A percentile compares a stretch with the other conserved stretches of the same genome.
phyloP scores from a whole-genome alignment of 1,140 invertebrate species.

The Rhyzopertha dominica region DNA sequence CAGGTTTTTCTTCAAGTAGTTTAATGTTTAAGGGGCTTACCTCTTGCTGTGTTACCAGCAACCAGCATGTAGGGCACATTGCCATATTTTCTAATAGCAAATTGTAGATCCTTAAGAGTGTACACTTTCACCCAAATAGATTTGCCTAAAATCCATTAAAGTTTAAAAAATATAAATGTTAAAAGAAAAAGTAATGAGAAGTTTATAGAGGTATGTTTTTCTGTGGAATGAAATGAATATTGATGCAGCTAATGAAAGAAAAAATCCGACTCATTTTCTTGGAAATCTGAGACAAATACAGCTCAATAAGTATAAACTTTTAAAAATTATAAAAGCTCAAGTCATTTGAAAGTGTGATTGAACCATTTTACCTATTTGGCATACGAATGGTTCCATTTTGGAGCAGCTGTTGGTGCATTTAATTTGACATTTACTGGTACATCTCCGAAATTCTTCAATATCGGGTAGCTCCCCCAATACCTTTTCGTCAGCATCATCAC shows the following conservation, averaged over 20 bases:
- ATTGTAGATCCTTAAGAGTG: conserved; percentile 26
- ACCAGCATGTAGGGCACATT: conserved; percentile 33
- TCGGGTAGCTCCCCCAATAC: conserved; percentile 20
- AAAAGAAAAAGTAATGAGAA: too few species aligned
- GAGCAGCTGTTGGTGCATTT: conserved; percentile 12
- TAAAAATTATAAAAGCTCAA: too few species aligned
- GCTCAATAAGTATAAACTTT: too few species aligned
- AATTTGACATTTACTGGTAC: conserved; percentile 2
- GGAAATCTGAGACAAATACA: too few species aligned
- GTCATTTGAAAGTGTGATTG: too few species aligned
- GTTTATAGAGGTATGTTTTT: too few species aligned
- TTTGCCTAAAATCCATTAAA: too few species aligned
- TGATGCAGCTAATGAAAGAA: conserved; percentile 8
- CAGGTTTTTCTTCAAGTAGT: neutral
- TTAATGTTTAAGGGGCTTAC: conserved; percentile 17
- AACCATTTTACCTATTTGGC: too few species aligned
- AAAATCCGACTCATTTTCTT: conserved; percentile 9
- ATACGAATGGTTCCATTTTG: conserved; percentile 10
- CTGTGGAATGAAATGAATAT: too few species aligned
- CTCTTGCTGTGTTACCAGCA: conserved; percentile 38
- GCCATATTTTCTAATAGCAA: conserved; percentile 21
- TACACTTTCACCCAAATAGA: conserved; percentile 35
- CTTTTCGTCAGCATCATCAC: conserved; percentile 52
- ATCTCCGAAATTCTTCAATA: conserved; percentile 25
- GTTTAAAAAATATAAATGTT: too few species aligned